Evolutionary conservation across 1,140 invertebrate genomes (phyloP).

Genomic region (Hylaeus anthracinus): DNA sequence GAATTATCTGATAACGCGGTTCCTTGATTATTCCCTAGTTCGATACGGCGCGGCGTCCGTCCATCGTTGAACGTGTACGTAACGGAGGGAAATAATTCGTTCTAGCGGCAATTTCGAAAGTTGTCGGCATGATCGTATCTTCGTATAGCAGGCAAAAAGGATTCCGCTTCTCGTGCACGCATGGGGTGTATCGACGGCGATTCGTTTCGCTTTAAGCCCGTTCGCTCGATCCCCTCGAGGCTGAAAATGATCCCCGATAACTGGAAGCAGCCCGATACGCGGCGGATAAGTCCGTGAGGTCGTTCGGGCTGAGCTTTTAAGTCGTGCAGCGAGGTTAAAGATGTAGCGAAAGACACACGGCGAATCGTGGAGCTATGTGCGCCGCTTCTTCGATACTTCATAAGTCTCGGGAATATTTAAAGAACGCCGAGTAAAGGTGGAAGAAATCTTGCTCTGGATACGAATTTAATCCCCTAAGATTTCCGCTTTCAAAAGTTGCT

Average conservation of each 20-base stretch:
- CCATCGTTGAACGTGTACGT: slow-evolving; percentile 33
- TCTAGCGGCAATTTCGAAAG: slow-evolving; percentile 62
- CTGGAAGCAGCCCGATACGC: slow-evolving; percentile 70
- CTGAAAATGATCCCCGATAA: slow-evolving; percentile 77
- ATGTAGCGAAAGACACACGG: slow-evolving; percentile 30
- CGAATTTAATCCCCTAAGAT: too few species aligned
- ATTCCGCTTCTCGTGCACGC: slow-evolving; percentile 69
- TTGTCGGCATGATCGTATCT: slow-evolving; percentile 57
- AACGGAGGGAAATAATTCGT: slow-evolving; percentile 63
- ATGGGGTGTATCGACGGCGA: slow-evolving; percentile 73
- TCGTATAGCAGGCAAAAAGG: slow-evolving; percentile 69
- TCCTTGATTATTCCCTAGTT: slow-evolving; percentile 44
- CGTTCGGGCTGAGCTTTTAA: slow-evolving; percentile 58
- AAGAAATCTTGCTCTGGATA: too few species aligned
- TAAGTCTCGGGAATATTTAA: slow-evolving; percentile 1
- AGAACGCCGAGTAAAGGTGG: not conserved
- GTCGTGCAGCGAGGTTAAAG: slow-evolving; percentile 42
- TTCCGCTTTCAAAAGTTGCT: too few species aligned
- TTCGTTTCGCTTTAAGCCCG: slow-evolving; percentile 77
- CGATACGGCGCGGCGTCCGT: slow-evolving; percentile 49
- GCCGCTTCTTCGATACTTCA: not conserved
- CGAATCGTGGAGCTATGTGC: slow-evolving; percentile 28
- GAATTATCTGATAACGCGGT: slow-evolving; percentile 25
- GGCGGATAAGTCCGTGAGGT: slow-evolving; percentile 68
- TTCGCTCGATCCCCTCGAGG: slow-evolving; percentile 68